Percentiles rank a stretch among this genome's conserved stretches.
Conservation (phyloP, 2,113 vertebrate species). For the Phalacrocorax pelagicus region DNA sequence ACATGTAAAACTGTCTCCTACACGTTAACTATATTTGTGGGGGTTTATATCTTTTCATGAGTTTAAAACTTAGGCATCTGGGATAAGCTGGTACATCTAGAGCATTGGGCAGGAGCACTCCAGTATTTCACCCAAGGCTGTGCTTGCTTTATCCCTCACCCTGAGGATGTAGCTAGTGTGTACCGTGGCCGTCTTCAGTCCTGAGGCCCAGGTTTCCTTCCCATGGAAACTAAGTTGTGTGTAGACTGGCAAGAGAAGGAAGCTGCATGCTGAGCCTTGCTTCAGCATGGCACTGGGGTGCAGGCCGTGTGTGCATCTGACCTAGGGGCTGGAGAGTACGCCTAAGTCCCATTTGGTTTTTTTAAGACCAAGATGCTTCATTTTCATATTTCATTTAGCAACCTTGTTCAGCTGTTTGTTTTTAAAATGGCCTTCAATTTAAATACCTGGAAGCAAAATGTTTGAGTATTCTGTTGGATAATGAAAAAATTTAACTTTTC, state of each 20-base stretch:
- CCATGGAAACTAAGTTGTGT: background rate
- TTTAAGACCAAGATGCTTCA: background rate
- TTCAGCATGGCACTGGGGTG: rapidly evolving
- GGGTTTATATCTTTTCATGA: background rate
- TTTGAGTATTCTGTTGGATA: background rate
- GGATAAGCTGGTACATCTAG: background rate
- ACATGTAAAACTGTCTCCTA: background rate
- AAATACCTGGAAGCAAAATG: background rate
- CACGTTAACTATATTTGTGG: too few species aligned
- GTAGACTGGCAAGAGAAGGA: background rate
- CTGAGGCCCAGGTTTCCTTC: background rate
- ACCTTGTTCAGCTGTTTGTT: background rate
- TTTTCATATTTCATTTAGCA: background rate
- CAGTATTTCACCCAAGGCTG: background rate
- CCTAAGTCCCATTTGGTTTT: too few species aligned
- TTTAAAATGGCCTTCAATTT: background rate
- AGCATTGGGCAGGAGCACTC: background rate
- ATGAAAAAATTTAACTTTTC: background rate
- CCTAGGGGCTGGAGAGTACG: background rate
- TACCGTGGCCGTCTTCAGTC: background rate
- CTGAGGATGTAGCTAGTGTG: background rate
- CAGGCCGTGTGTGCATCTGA: background rate
- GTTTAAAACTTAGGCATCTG: background rate
- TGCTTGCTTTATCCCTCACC: background rate
- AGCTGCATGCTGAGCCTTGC: background rate